Evolutionary conservation across 2,888 invertebrate genomes (phyloP).

Genomic region (Brachypalpus laphriformis): DNA sequence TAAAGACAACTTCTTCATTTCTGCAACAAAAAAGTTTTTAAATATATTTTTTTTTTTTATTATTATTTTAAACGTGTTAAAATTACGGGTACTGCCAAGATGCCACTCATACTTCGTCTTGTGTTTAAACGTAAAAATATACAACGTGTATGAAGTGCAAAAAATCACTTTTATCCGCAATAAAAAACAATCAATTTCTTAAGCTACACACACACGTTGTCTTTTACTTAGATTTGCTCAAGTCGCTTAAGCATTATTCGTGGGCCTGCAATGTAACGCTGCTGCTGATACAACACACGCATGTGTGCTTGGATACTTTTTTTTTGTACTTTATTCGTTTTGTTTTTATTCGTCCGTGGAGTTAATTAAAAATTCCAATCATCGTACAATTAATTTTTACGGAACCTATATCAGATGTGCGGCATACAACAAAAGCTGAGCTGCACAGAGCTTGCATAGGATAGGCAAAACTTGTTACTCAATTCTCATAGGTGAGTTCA

Average conservation of each 20-base stretch:
- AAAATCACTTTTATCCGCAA: slow-evolving; percentile 45
- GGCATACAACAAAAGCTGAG: slow-evolving; percentile 71
- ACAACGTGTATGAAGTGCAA: slow-evolving; percentile 43
- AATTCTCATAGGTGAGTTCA: slow-evolving; percentile 61
- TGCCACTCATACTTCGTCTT: not conserved
- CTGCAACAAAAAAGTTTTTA: not conserved
- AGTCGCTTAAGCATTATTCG: slow-evolving; percentile 44
- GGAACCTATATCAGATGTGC: slow-evolving; percentile 71
- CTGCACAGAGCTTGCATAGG: slow-evolving; percentile 41
- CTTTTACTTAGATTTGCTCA: slow-evolving; percentile 34
- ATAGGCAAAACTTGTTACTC: slow-evolving; percentile 69
- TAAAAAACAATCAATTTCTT: slow-evolving; percentile 55
- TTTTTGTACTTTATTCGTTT: slow-evolving; percentile 33
- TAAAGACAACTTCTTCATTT: too few relatives aligned
- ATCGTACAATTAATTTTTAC: slow-evolving; percentile 72
- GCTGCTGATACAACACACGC: slow-evolving; percentile 47
- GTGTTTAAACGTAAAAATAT: not conserved
- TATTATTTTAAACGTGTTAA: not conserved
- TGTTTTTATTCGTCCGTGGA: slow-evolving; percentile 48
- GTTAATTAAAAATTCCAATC: slow-evolving; percentile 75
- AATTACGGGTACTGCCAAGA: not conserved
- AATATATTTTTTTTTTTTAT: not conserved
- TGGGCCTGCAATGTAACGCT: slow-evolving; percentile 19
- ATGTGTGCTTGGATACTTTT: slow-evolving; percentile 44
- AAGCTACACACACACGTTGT: slow-evolving; percentile 18